These are phyloP conservation scores for Atherinosoma microstoma DNA, from an alignment of 2,797 vertebrate genomes.

Conservation along the genomic window DNA sequence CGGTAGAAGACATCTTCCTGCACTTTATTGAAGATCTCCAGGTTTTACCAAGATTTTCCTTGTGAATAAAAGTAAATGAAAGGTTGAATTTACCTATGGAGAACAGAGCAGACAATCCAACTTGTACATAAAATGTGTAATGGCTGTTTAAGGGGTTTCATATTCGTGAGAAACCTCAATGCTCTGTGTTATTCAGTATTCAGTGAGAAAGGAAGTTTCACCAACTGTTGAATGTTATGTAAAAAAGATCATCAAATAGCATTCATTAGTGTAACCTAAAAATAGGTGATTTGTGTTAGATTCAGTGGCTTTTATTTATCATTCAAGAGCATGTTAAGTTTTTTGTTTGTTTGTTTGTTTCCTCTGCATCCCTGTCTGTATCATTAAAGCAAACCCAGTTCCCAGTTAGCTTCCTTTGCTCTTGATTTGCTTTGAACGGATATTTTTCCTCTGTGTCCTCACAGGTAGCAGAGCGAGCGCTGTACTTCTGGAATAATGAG, in stretches of 20 bases:
- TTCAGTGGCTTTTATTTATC: too few species aligned
- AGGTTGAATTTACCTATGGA: neutral
- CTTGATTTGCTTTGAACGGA: neutral
- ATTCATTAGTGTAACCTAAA: too few species aligned
- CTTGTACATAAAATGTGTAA: too few species aligned
- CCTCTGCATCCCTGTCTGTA: neutral
- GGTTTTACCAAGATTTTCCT: neutral
- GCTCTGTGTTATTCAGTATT: too few species aligned
- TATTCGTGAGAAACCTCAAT: too few species aligned
- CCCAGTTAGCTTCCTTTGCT: neutral
- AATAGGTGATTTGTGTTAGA: too few species aligned
- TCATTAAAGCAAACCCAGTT: neutral
- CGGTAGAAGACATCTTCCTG: neutral
- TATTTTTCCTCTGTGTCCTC: constrained; percentile 6
- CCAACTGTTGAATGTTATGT: too few species aligned
- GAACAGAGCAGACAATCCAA: neutral
- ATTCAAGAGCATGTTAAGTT: too few species aligned
- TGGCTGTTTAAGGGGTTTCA: too few species aligned
- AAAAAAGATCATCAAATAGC: too few species aligned
- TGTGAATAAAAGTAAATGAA: neutral
- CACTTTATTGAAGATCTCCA: neutral
- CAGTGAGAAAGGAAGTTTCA: too few species aligned
- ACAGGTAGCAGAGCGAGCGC: constrained; percentile 95
- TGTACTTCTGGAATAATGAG: constrained; percentile 99
- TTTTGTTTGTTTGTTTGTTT: neutral